phyloP scores from a whole-genome alignment of 2,797 vertebrate genomes.

The Moxostoma hubbsi region DNA sequence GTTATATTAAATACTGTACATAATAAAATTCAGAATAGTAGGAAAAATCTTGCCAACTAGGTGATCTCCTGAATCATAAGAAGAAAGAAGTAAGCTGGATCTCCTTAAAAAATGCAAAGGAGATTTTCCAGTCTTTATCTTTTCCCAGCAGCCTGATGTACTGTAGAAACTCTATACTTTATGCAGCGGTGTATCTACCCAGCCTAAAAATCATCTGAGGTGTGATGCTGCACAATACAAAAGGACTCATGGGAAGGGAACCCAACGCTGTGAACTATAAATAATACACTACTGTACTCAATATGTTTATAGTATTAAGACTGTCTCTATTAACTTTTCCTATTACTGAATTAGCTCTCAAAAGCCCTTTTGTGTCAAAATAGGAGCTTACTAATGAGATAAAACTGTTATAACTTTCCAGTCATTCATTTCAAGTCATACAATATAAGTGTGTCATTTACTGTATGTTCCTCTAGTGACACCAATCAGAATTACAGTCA shows the following conservation, averaged over 20 bases:
- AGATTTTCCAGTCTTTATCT: constrained; percentile 1
- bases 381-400: constrained; percentile 3
- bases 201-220: constrained; percentile 2
- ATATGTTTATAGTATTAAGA: constrained; percentile 3
- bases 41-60: not conserved
- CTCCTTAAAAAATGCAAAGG: not conserved
- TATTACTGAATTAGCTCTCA: constrained; percentile 4
- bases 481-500: no score
- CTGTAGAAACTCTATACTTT: not conserved
- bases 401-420: constrained; percentile 6
- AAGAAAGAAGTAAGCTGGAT: not conserved
- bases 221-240: constrained; percentile 1
- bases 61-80: not conserved
- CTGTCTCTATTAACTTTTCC: not conserved
- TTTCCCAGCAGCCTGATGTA: constrained; percentile 3
- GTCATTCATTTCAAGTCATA: not conserved
- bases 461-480: not conserved
- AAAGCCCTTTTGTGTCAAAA: not conserved
- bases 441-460: not conserved
- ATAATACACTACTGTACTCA: not conserved
- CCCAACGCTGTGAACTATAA: constrained; percentile 17
- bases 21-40: not conserved
- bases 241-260: not conserved
- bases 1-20: no score
- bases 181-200: not conserved